phyloP scores from a whole-genome alignment of 2,113 vertebrate genomes.

The Meleagris gallopavo region DNA sequence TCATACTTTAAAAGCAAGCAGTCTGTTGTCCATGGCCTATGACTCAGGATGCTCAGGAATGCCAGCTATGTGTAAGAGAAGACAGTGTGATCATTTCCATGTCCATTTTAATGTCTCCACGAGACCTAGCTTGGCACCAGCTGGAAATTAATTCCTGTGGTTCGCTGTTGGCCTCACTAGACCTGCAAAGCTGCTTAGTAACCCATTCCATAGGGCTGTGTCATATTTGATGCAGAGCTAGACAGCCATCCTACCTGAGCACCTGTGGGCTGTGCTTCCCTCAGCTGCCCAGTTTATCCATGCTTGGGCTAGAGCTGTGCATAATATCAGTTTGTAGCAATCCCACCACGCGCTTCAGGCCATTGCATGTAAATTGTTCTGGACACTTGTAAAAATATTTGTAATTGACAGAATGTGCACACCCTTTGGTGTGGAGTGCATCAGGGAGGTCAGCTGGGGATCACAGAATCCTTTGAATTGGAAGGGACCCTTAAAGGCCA shows the following conservation, averaged over 20 bases:
- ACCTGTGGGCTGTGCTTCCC: neutral
- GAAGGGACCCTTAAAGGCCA: no score
- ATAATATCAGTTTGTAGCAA: neutral
- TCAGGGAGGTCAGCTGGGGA: neutral
- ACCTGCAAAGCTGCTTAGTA: neutral
- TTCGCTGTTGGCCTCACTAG: neutral
- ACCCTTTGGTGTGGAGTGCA: neutral
- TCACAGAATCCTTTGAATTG: no score
- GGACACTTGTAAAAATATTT: neutral
- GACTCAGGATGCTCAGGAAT: conserved; percentile 2
- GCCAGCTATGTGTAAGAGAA: neutral
- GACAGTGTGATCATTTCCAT: neutral
- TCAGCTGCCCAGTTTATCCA: neutral
- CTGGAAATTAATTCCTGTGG: neutral
- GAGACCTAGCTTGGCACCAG: neutral
- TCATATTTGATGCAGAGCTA: neutral
- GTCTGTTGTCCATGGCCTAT: neutral
- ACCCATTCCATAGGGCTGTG: neutral
- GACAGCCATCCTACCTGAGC: neutral
- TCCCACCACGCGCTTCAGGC: neutral
- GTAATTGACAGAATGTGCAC: neutral
- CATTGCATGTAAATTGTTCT: neutral
- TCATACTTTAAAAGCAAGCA: neutral
- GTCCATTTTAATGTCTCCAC: neutral
- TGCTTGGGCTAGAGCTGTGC: neutral